phyloP scores from a whole-genome alignment of 2,888 invertebrate genomes.

The Thelaira solivaga region DNA sequence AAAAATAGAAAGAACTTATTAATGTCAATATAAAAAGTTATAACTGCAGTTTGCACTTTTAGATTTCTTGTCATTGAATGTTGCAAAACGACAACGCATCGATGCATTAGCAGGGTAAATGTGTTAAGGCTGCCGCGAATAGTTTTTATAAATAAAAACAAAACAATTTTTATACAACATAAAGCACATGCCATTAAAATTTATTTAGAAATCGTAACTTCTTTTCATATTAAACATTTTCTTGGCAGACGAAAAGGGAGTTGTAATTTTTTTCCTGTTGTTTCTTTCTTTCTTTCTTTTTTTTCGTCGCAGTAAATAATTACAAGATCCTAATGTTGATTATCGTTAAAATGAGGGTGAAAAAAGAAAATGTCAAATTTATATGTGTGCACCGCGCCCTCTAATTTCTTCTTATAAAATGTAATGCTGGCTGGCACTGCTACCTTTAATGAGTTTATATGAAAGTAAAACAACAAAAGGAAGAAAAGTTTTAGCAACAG shows the following conservation, averaged over 20 bases:
- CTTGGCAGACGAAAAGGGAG: conserved; percentile 39
- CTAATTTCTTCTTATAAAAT: conserved; percentile 8
- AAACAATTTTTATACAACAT: not conserved
- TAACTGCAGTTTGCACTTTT: conserved; percentile 58
- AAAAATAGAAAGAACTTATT: conserved; percentile 32
- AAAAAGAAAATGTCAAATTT: conserved; percentile 52
- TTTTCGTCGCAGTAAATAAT: conserved; percentile 17
- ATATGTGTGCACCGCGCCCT: conserved; percentile 35
- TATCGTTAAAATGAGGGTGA: conserved; percentile 55
- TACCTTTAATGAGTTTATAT: conserved; percentile 26
- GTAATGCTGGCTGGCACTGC: not conserved
- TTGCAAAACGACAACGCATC: conserved; percentile 31
- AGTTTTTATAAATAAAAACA: too few species aligned
- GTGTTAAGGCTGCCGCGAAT: not conserved
- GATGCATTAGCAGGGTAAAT: conserved; percentile 23
- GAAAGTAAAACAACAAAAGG: not conserved
- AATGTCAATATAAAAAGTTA: conserved; percentile 49
- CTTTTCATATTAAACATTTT: conserved; percentile 23
- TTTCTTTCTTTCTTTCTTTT: conserved; percentile 2
- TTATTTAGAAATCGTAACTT: conserved; percentile 29
- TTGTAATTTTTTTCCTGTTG: conserved; percentile 18
- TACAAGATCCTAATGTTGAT: conserved; percentile 45
- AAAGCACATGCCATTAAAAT: conserved; percentile 37
- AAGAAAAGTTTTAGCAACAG: conserved; percentile 6
- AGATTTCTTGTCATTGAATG: conserved; percentile 18